Percentiles rank a stretch among this genome's conserved stretches.
phyloP scores from a whole-genome alignment of 2,888 invertebrate species.

The Perizoma affinitatum region DNA sequence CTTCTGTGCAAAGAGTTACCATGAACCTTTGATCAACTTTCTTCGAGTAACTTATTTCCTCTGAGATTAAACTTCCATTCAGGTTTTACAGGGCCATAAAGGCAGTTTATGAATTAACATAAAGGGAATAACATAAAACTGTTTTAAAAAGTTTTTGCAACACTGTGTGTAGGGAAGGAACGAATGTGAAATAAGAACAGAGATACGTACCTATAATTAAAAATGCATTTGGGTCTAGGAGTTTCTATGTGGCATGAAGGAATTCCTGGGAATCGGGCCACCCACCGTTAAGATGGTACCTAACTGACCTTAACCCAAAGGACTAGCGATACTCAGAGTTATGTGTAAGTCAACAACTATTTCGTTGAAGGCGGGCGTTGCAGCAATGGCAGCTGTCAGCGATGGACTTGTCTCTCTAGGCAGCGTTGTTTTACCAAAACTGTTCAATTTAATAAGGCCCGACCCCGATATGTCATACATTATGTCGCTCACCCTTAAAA shows the following conservation, averaged over 20 bases:
- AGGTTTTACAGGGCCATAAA: neutral
- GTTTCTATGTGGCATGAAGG: neutral
- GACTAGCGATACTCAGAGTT: neutral
- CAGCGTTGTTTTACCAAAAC: constrained; percentile 18
- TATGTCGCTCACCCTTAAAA: constrained; percentile 18
- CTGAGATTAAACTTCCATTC: too few relatives aligned
- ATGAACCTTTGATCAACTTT: neutral
- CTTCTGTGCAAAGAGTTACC: constrained; percentile 6
- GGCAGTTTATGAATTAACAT: neutral
- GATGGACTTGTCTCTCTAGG: constrained; percentile 6
- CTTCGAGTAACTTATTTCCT: neutral
- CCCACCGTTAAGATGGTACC: neutral
- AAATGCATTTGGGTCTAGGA: neutral
- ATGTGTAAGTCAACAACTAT: constrained; percentile 17
- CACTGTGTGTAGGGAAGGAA: too few relatives aligned
- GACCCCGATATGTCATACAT: constrained; percentile 20
- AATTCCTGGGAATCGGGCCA: too few relatives aligned
- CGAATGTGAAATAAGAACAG: too few relatives aligned
- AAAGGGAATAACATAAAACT: neutral
- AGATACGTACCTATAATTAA: too few relatives aligned
- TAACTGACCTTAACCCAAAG: too few relatives aligned
- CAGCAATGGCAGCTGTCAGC: constrained; percentile 8
- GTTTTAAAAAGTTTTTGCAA: too few relatives aligned
- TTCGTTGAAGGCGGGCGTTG: constrained; percentile 24
- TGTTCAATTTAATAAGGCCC: constrained; percentile 22